Base-by-base conservation (phyloP, 2,113 vertebrate species). In the Podocnemis expansa region DNA sequence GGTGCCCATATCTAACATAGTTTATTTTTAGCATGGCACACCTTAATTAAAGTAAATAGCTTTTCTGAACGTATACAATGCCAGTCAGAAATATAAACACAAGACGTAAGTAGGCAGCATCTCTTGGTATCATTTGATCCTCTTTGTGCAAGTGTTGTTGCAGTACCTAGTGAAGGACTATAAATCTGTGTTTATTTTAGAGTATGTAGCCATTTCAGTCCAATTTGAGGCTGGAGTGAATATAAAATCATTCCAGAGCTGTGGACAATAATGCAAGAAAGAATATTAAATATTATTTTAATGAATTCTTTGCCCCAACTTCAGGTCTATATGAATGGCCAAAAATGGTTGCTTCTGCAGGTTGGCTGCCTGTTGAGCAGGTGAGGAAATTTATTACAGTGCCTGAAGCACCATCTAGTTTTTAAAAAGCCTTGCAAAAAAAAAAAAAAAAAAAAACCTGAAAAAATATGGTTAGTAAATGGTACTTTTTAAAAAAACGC, bases 81-180 rank as follows among this genome's bases (percentile, higher is more conserved):
- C 51, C 80, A 82, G 38, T 82, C 49, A 75, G 49, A 19, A 1
- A 0, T 70, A 8, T 56, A 10, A 81, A 27, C 52, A 38, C 21
- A n/a, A 52, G 14, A 80, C 8, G 0, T 0, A 58, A 38, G 84
- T 55, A 85, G 88, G 76, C 3, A 1, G 5, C 17, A 70, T 38
- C n/a, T 19, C 25, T 27, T 52, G 51, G 5, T 16, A 13, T 22
- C 1, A 0, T n/a, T 6, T 85, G 88, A 56, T 88, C 88, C 22
- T 52, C 6, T 67, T 67, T 31, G 34, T 67, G n/a, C 92, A 88
- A n/a, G 78, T 31, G 83, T 54, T 95, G 52, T 73, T 78, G 41
- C 86, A 54, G 56, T 12, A 78, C 82, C 82, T 93, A 93, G 87
- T 95, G 91, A 95, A 93, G 89, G 5, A 67, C 84, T 85, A 56